Conservation (phyloP, 1,140 invertebrate genomes). For the Lasaia peninsularis region DNA sequence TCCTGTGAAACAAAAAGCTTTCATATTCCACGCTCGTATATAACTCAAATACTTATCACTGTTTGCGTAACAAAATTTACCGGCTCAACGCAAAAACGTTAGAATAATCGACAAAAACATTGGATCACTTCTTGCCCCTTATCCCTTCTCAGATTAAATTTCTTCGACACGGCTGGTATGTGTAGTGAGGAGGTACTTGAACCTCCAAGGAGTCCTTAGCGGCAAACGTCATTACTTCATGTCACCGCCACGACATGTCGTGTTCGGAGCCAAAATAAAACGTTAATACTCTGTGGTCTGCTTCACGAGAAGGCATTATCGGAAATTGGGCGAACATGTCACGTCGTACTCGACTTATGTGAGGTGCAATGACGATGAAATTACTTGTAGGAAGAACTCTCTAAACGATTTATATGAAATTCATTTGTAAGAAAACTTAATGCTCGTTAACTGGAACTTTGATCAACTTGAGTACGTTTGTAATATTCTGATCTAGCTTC, state of each 20-base stretch:
- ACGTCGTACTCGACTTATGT: conserved; percentile 17
- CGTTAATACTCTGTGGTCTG: conserved; percentile 12
- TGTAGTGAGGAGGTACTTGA: conserved; percentile 39
- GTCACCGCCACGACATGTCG: conserved; percentile 41
- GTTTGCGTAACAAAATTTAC: neutral
- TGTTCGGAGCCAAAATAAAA: conserved; percentile 22
- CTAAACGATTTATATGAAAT: too few relatives aligned
- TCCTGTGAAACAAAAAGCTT: too few relatives aligned
- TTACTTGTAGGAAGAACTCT: too few relatives aligned
- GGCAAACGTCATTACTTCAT: conserved; percentile 45
- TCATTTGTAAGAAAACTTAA: too few relatives aligned
- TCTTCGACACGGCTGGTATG: conserved; percentile 37
- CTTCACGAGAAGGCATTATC: conserved; percentile 28
- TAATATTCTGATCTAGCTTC: too few relatives aligned
- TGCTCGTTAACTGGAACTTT: too few relatives aligned
- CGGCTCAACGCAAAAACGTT: conserved; percentile 3
- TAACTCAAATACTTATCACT: neutral
- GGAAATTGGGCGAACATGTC: conserved; percentile 29
- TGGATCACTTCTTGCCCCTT: conserved; percentile 28
- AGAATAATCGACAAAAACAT: conserved; percentile 26
- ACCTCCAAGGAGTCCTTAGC: conserved; percentile 29
- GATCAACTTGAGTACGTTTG: too few relatives aligned
- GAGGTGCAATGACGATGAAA: conserved; percentile 8
- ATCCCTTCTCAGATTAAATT: conserved; percentile 49
- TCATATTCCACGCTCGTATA: neutral